A percentile compares a stretch with the other conserved stretches of the same genome.
Evolutionary conservation across 2,888 invertebrate species (phyloP).

Genomic region (Chymomyza amoena): DNA sequence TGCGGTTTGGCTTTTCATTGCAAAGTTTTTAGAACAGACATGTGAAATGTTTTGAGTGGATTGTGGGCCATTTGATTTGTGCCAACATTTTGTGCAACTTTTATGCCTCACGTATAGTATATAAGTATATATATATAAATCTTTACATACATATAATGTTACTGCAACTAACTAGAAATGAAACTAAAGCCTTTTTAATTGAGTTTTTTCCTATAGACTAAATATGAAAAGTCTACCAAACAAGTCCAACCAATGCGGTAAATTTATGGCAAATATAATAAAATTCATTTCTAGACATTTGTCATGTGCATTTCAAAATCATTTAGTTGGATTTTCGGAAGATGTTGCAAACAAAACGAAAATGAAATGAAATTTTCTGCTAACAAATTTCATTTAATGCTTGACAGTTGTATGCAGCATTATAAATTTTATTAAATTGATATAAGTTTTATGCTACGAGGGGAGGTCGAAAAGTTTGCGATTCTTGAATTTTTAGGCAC

Average conservation of each 20-base stretch:
- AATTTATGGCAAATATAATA: conserved; percentile 47
- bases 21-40: background rate
- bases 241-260: background rate
- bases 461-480: too few relatives aligned
- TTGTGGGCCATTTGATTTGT: background rate
- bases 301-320: conserved; percentile 57
- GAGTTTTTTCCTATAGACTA: conserved; percentile 52
- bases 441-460: too few relatives aligned
- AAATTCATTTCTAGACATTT: conserved; percentile 56
- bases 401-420: too few relatives aligned
- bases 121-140: background rate
- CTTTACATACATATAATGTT: background rate
- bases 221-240: background rate
- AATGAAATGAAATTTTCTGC: conserved; percentile 35
- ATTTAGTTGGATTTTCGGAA: conserved; percentile 40
- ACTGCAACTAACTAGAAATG: conserved; percentile 22
- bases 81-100: background rate
- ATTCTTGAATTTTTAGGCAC: too few relatives aligned
- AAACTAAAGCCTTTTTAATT: conserved; percentile 67
- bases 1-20: conserved; percentile 35
- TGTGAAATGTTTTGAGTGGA: background rate
- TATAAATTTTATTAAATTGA: too few relatives aligned
- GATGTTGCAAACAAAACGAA: conserved; percentile 46
- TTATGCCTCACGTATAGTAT: background rate
- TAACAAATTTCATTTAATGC: too few relatives aligned